Evolutionary conservation across 1,140 invertebrate species (phyloP).

Genomic region (Teleogryllus occipitalis): DNA sequence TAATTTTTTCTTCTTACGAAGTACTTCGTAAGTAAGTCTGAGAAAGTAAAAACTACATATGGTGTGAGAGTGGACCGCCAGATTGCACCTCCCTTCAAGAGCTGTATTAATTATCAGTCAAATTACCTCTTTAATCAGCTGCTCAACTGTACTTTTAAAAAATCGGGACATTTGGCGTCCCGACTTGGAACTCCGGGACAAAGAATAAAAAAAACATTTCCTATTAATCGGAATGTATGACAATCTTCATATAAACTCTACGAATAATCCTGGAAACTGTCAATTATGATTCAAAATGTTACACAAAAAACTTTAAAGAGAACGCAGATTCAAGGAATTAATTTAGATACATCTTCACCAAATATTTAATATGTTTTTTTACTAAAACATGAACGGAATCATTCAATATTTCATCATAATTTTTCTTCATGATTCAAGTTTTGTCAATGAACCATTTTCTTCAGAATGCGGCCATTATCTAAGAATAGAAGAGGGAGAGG

Average conservation of each 20-base stretch:
- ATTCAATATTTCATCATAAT: too few relatives aligned
- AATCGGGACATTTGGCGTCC: neutral
- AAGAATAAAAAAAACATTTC: neutral
- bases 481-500: too few relatives aligned
- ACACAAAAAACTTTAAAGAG: too few relatives aligned
- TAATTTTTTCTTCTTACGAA: neutral
- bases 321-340: too few relatives aligned
- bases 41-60: neutral
- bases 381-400: too few relatives aligned
- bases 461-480: too few relatives aligned
- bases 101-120: neutral
- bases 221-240: neutral
- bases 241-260: neutral
- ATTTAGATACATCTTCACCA: too few relatives aligned
- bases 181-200: neutral
- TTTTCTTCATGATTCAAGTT: too few relatives aligned
- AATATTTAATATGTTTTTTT: too few relatives aligned
- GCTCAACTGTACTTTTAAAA: neutral
- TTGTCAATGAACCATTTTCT: too few relatives aligned
- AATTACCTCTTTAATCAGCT: neutral
- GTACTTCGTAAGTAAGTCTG: neutral
- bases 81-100: neutral
- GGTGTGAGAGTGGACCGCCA: neutral
- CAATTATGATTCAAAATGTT: too few relatives aligned
- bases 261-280: neutral